Evolutionary conservation across 2,797 vertebrate species (phyloP), one percentile per base, ranked within the genome.

Genomic region (Carapus acus): DNA sequence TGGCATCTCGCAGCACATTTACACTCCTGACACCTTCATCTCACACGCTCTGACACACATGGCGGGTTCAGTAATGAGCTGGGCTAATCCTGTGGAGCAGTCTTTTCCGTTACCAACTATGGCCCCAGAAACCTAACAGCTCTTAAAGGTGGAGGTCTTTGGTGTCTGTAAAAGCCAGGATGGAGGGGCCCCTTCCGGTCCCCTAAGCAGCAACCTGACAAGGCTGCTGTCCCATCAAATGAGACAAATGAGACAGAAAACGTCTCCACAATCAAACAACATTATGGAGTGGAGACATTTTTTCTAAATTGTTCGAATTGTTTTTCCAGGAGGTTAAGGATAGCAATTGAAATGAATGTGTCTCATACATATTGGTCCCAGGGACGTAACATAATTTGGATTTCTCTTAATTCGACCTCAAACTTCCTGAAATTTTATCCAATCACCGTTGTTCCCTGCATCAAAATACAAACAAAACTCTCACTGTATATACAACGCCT

Each of bases 161-260:
- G 54, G 62, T 81, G 67, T 80, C 71, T 79, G 82, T 71, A 65
- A 70, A 68, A 71, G 69, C 71, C 71, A 64, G 54, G 65, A 74
- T 44, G 55, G 9, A 1, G 40, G 41, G 47, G 58, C 63, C 71
- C 54, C n/a, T 13, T 27, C 9, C 4, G 24, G n/a, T 50, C 48
- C 33, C 18, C 50, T 22, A 12, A 12, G 39, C 48, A 52, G 55
- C 51, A 56, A 41, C 20, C 21, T 14, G 49, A 70, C 65, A n/a
- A n/a, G n/a, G n/a, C n/a, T n/a, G n/a, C n/a, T n/a, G n/a, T n/a
- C n/a, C n/a, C n/a, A n/a, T n/a, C n/a, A n/a, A n/a, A n/a, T n/a
- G n/a, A n/a, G n/a, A n/a, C n/a, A n/a, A n/a, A n/a, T n/a, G n/a
- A n/a, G n/a, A n/a, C n/a, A 38, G 62, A 57, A 51, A 55, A 24